These are phyloP conservation scores for Xiphorhynchus elegans DNA, from an alignment of 2,113 vertebrate genomes.

Conservation along the genomic window DNA sequence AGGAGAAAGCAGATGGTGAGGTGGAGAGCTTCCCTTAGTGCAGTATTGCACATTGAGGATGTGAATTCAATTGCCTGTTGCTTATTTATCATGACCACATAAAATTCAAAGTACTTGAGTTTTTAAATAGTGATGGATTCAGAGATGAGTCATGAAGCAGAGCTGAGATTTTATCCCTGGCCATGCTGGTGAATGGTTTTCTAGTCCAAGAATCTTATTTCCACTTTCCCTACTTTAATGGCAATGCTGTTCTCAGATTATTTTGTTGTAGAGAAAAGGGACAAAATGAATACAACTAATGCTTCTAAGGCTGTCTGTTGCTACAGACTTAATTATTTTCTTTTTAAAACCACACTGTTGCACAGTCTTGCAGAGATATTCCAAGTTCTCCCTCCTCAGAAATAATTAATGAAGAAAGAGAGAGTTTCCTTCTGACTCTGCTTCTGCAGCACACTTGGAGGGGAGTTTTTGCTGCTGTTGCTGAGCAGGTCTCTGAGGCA, in stretches of 20 bases:
- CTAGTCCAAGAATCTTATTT: neutral
- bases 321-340: neutral
- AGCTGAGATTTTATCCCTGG: neutral
- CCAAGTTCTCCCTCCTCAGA: neutral
- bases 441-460: neutral
- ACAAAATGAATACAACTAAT: neutral
- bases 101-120: neutral
- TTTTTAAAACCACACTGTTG: neutral
- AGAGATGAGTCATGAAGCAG: slow-evolving; percentile 22
- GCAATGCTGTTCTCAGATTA: neutral
- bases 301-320: neutral
- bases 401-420: neutral
- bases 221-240: neutral
- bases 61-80: neutral
- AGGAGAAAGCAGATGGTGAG: neutral
- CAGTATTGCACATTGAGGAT: neutral
- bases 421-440: neutral
- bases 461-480: neutral
- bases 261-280: neutral
- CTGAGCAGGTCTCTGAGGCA: neutral
- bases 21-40: neutral
- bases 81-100: slow-evolving; percentile 4
- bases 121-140: neutral
- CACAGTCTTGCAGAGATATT: neutral
- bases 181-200: neutral